Evolutionary conservation across 2,888 invertebrate genomes (phyloP).

Genomic region (Agonopterix heracliana): DNA sequence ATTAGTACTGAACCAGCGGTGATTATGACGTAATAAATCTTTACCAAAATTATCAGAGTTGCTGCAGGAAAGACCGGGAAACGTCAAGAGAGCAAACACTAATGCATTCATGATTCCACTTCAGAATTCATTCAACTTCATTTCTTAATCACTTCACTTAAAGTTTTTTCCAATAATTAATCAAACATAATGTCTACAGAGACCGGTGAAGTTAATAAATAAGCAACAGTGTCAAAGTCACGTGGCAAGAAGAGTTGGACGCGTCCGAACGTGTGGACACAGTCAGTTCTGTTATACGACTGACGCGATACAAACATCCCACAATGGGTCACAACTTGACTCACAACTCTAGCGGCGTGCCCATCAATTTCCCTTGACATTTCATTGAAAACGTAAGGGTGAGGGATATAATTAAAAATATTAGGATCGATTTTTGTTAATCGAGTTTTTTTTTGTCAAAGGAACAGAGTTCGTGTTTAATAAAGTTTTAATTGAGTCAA

Average conservation of each 20-base stretch:
- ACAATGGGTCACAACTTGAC: constrained; percentile 54
- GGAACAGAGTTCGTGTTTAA: background rate
- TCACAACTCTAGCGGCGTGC: constrained; percentile 37
- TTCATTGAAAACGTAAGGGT: constrained; percentile 64
- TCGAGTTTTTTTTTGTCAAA: background rate
- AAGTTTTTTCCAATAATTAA: background rate
- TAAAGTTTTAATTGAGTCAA: background rate
- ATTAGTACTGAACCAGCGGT: constrained; percentile 37
- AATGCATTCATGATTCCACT: background rate
- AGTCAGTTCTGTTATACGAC: constrained; percentile 63
- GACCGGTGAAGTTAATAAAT: no score
- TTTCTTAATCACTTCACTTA: background rate
- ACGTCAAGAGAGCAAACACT: constrained; percentile 45
- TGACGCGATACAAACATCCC: constrained; percentile 63
- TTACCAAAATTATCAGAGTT: constrained; percentile 66
- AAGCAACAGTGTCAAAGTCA: constrained; percentile 13
- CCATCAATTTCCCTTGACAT: constrained; percentile 72
- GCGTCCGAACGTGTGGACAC: constrained; percentile 64
- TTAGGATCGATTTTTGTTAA: constrained; percentile 30
- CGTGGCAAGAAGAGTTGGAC: constrained; percentile 50
- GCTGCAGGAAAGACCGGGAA: constrained; percentile 50
- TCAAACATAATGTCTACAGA: no score
- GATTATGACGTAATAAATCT: constrained; percentile 53
- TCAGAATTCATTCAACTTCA: background rate
- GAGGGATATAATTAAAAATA: constrained; percentile 58